phyloP scores from a whole-genome alignment of 2,113 vertebrate genomes.

The Octodon degus region DNA sequence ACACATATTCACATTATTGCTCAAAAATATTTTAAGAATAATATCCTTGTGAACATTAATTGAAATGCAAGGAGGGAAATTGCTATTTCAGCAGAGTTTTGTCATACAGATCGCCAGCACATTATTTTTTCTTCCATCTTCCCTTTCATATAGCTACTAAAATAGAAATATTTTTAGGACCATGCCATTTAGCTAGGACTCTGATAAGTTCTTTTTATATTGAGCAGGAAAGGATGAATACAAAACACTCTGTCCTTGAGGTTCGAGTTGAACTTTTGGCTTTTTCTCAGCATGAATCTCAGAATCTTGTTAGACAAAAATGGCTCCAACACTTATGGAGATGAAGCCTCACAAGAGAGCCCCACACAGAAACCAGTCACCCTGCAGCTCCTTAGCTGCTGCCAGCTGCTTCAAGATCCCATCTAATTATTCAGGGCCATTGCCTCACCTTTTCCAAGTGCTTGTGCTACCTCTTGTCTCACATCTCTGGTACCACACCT shows the following conservation, averaged over 20 bases:
- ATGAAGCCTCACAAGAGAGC: neutral
- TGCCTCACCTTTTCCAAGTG: neutral
- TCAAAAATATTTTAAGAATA: neutral
- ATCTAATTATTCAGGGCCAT: neutral
- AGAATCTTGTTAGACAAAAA: conserved; percentile 59
- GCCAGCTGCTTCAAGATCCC: neutral
- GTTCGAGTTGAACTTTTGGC: conserved; percentile 65
- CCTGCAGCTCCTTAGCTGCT: neutral
- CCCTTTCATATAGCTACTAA: neutral
- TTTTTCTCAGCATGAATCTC: conserved; percentile 54
- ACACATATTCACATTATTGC: neutral
- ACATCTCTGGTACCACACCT: neutral
- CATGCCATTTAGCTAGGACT: neutral
- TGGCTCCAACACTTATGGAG: neutral
- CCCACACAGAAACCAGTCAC: rapidly evolving
- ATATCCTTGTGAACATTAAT: neutral
- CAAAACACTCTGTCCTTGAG: conserved; percentile 56
- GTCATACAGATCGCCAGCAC: neutral
- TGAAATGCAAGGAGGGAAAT: neutral
- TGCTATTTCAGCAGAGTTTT: neutral
- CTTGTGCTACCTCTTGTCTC: neutral
- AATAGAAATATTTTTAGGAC: neutral
- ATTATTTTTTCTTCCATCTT: neutral
- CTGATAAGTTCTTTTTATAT: conserved; percentile 17
- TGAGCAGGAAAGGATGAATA: conserved; percentile 50